Evolutionary conservation across 2,797 vertebrate species (phyloP).

Genomic region (Fratercula arctica): DNA sequence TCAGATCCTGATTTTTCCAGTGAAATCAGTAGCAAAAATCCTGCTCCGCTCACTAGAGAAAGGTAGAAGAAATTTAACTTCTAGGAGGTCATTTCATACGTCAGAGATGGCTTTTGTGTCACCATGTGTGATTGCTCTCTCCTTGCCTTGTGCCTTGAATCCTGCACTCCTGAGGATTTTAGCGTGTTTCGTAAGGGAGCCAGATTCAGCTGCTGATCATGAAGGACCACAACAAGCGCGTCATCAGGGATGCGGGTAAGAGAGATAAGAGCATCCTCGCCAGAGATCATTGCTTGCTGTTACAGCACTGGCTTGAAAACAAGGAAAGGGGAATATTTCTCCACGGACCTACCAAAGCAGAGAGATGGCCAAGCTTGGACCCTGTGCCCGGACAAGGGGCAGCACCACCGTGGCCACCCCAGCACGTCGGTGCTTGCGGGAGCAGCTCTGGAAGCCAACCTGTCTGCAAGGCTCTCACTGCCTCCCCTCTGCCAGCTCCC

Average conservation of each 20-base stretch:
- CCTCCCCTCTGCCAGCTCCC: background rate
- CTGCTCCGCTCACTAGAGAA: background rate
- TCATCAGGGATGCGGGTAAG: background rate
- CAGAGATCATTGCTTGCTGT: background rate
- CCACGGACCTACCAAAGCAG: background rate
- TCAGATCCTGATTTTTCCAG: background rate
- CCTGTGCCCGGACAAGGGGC: background rate
- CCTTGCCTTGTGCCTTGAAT: background rate
- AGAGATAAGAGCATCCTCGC: background rate
- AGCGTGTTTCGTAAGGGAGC: background rate
- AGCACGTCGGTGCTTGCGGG: rapidly evolving
- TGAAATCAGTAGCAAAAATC: conserved; percentile 28
- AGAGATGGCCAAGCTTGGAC: background rate
- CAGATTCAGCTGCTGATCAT: background rate
- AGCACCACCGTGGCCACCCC: background rate
- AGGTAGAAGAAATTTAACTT: background rate
- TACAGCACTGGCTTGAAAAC: background rate
- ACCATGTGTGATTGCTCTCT: background rate
- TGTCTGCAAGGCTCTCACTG: background rate
- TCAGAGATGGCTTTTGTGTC: background rate
- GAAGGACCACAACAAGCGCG: background rate
- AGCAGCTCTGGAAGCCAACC: background rate
- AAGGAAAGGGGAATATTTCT: background rate
- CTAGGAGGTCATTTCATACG: background rate
- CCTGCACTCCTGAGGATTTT: background rate